Evolutionary conservation across 2,888 invertebrate species (phyloP), one percentile per base, ranked within the genome.

Genomic region (Elysia crispata): DNA sequence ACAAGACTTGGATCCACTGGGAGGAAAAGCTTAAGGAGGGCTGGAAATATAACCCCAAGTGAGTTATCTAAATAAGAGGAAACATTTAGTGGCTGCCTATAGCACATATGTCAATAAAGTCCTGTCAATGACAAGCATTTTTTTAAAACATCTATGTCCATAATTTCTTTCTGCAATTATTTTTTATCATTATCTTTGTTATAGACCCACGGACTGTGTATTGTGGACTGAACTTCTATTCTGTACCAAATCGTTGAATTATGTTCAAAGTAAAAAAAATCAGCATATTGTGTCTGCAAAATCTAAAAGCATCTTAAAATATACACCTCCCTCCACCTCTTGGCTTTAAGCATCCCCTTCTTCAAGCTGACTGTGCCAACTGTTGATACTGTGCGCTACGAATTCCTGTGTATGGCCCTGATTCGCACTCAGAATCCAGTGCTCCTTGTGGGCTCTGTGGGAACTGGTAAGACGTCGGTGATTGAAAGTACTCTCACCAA

Each of bases 341-440:
- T n/a, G n/a, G n/a, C n/a, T n/a, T n/a, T n/a, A n/a, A 96, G 96
- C 49, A 89, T 93, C 6, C 96, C 96, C 0, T 97, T 96, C 93
- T 96, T 95, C 93, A 95, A 95, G 90, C 95, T 97, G 86, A 94
- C 95, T 82, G 96, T 97, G 1, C 97, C 97, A 0, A 97, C 97
- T 0, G 95, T 96, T 49, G 97, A 97, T 91, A 96, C 96, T 23
- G 94, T 96, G n/a, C 94, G 97, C 13, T 96, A 97, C 89, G 95
- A 96, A 89, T 95, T 94, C 87, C 92, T 97, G 5, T 94, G 96
- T 0, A 93, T 94, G 15, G 93, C 94, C 11, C 94, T 96, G 82
- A 91, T 97, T 77, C 91, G 92, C 54, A 93, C 94, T 8, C 95
- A 95, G 0, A 93, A 94, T 90, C 96, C 97, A 0, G 95, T 96